Base-by-base conservation (phyloP, 2,797 vertebrate species). In the Otolemur crassicaudatus region DNA sequence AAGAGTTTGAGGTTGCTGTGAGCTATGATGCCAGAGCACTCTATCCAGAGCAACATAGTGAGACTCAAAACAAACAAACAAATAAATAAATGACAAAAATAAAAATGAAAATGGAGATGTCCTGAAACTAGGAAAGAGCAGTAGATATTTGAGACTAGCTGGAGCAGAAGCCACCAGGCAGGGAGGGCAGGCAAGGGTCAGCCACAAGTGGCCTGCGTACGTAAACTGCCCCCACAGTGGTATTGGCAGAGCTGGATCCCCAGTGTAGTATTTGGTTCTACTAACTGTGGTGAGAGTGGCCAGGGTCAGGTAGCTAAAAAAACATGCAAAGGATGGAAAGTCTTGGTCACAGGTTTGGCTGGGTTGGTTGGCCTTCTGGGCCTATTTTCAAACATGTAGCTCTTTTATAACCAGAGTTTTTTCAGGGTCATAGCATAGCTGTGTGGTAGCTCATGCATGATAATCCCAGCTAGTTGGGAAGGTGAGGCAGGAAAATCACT, bases 331-430 rank as follows among this genome's bases (percentile, higher is more conserved):
- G 31, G 65, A 63, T 14, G 8, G 56, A 49, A 82, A 65, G 37
- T 70, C 70, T 90, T 79, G 70, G 37, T 79, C 12, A 31, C 12
- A 56, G 14, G n/a, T 73, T 94, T 31, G 83, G 76, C n/a, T 80
- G 58, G 75, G 27, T 49, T 75, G 65, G 49, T 91, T 87, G 84
- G 65, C 27, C 75, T 63, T 60, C 29, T 2, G 82, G 60, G 34
- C 40, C 90, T 90, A 58, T 67, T 92, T 86, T 90, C 76, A 92
- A 58, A 77, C 77, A 65, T 49, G 34, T 73, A 77, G 76, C 63
- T 29, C 56, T 87, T 90, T 90, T 25, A 46, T 46, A 72, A 43
- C 76, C 58, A 92, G 75, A 69, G 16, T 25, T 46, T 73, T 92
- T 83, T 92, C 46, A 92, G 43, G 70, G 86, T 77, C 37, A 94